Base-by-base conservation (phyloP, 2,113 vertebrate species). In the Taxidea taxus region DNA sequence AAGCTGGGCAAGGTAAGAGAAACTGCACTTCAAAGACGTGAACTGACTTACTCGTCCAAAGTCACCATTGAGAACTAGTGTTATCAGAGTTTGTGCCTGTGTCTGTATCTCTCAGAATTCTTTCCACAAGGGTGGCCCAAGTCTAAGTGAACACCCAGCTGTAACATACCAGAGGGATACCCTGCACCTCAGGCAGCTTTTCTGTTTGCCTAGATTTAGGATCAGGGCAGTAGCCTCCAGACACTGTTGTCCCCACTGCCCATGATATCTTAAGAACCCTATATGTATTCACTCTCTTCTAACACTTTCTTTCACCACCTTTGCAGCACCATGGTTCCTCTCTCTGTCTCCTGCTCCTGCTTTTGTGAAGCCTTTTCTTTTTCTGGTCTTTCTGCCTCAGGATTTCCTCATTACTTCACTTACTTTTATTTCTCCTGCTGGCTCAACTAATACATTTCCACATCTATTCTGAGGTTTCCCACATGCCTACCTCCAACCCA, bases 141-240 rank as follows among this genome's bases (percentile, higher is more conserved):
- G n/a, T 42, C 20, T 34, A 5, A 12, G 7, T 4, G n/a, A 29
- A n/a, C 0, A 3, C 13, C 13, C 2, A 7, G 1, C 5, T 0
- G 1, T 51, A 6, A 31, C 4, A 6, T 6, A 29, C 1, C 39
- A 14, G 2, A 6, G 72, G 37, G 7, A 1, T 6, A 31, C 3
- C 9, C 2, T 7, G 4, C 1, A 1, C 56, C 72, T 34, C 0
- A 0, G 2, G 4, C 37, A 23, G 21, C 14, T 27, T 37, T 74
- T 42, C 74, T 23, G 6, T 29, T 6, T 3, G 1, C 10, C n/a
- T 31, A 8, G 66, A 29, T 0, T 27, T 44, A 12, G 9, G 16
- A 2, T 39, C 15, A 5, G 13, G 42, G 20, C 18, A 3, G 58
- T 1, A 2, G 11, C n/a, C 12, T 29, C 8, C 2, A 12, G 47